Conservation (phyloP, 2,888 invertebrate species). For the Lepidocyrtoides sp. region DNA sequence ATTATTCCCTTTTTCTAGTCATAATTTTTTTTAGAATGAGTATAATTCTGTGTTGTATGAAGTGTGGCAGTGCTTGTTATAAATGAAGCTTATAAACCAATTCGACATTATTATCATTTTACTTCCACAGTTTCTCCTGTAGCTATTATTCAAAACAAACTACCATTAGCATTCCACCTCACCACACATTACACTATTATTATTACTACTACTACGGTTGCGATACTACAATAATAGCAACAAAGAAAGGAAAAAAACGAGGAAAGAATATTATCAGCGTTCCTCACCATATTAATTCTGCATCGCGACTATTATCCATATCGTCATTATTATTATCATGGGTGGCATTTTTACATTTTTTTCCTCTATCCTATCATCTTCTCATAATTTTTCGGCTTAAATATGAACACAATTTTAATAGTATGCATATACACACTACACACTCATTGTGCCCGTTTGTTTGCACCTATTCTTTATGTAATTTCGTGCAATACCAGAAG, state of each 20-base stretch:
- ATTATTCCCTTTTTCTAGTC: neutral
- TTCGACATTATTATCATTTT: slow-evolving; percentile 24
- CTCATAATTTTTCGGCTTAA: slow-evolving; percentile 16
- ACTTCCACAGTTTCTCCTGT: neutral
- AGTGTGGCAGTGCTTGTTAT: neutral
- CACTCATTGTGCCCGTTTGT: neutral
- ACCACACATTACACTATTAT: neutral
- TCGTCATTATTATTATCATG: neutral
- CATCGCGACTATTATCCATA: neutral
- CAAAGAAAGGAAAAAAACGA: no score
- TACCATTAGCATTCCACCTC: slow-evolving; percentile 5
- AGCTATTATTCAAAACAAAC: neutral
- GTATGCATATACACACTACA: neutral
- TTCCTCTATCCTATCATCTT: slow-evolving; percentile 16
- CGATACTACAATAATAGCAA: neutral
- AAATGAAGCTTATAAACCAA: neutral
- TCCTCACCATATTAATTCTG: neutral
- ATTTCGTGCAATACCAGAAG: neutral
- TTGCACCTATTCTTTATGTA: neutral
- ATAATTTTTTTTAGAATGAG: no score
- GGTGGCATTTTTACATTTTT: neutral
- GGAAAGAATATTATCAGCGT: neutral
- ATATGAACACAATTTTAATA: neutral
- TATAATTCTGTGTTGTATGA: neutral
- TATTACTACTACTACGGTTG: neutral